A percentile compares a stretch with the other conserved stretches of the same genome.
These are phyloP conservation scores for Mormyrus iriodes DNA, from an alignment of 2,113 vertebrate genomes.

Conservation along the genomic window DNA sequence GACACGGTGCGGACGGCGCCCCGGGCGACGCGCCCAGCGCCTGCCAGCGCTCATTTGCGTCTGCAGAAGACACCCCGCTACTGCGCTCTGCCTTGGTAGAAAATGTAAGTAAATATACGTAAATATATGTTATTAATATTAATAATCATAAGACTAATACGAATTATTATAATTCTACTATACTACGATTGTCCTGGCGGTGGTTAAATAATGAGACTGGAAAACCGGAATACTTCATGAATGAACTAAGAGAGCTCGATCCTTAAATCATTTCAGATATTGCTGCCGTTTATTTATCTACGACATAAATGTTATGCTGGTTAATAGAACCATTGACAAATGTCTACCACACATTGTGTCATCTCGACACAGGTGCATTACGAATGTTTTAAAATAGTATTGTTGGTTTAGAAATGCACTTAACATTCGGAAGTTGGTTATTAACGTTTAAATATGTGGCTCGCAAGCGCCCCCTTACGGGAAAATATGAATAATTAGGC, in stretches of 20 bases:
- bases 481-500: background rate
- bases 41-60: background rate
- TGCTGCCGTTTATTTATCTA: background rate
- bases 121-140: background rate
- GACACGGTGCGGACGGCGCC: background rate
- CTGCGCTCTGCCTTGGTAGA: background rate
- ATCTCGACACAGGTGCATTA: background rate
- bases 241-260: background rate
- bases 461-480: constrained; percentile 4
- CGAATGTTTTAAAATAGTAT: background rate
- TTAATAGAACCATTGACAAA: background rate
- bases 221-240: background rate
- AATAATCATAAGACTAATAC: background rate
- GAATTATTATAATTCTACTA: background rate
- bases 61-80: background rate
- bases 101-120: background rate
- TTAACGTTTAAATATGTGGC: background rate
- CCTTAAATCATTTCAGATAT: background rate
- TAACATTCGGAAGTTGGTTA: background rate
- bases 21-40: background rate
- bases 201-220: background rate
- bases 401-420: background rate
- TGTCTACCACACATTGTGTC: background rate
- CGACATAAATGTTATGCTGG: background rate
- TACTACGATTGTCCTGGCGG: background rate